These are phyloP conservation scores for Parnassius mnemosyne DNA, from an alignment of 2,888 invertebrate species.

Conservation along the genomic window DNA sequence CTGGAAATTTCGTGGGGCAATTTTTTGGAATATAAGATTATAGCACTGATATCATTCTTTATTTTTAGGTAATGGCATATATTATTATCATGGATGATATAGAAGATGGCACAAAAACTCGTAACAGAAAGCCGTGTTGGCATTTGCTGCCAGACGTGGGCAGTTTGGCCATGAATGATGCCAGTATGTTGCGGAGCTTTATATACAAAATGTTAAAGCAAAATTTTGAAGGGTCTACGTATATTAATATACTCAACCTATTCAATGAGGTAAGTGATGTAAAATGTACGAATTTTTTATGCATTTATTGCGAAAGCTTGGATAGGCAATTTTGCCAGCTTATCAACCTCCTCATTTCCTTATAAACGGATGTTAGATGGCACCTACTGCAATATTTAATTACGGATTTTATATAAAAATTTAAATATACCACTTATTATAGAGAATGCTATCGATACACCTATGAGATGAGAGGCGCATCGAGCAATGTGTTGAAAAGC, in stretches of 20 bases:
- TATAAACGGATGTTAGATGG: too few relatives aligned
- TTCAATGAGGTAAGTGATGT: constrained; percentile 82
- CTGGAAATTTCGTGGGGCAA: too few relatives aligned
- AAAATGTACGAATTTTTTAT: too few relatives aligned
- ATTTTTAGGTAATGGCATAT: background rate
- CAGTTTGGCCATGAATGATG: constrained; percentile 87
- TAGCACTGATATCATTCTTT: background rate
- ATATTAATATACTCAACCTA: constrained; percentile 84
- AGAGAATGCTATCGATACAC: too few relatives aligned
- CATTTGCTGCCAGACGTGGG: constrained; percentile 83
- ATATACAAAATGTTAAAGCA: constrained; percentile 84
- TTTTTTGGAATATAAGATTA: background rate
- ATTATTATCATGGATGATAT: constrained; percentile 85
- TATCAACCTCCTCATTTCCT: too few relatives aligned
- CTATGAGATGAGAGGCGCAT: too few relatives aligned
- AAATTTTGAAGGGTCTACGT: constrained; percentile 84
- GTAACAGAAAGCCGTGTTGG: constrained; percentile 92
- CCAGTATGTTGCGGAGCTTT: constrained; percentile 84
- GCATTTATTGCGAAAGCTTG: too few relatives aligned
- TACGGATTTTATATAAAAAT: too few relatives aligned
- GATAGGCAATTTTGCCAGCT: too few relatives aligned
- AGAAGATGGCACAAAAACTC: constrained; percentile 87
- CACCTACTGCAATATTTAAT: too few relatives aligned
- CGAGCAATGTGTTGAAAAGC: too few relatives aligned
- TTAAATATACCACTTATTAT: too few relatives aligned